These are phyloP conservation scores for Hartigia nigra DNA, from an alignment of 2,888 invertebrate genomes.

Conservation along the genomic window DNA sequence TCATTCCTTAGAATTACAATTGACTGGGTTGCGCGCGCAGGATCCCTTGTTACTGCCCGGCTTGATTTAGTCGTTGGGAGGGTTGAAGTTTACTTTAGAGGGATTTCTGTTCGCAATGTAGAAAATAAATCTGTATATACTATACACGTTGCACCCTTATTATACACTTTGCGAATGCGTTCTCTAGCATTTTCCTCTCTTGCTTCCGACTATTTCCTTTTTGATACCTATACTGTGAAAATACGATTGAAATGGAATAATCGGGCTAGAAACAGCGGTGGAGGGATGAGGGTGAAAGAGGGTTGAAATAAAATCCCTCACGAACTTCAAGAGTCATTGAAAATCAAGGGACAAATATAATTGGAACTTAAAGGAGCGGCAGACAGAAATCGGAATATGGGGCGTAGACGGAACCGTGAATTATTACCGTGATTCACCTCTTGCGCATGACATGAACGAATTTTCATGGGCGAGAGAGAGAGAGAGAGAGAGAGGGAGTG, in stretches of 20 bases:
- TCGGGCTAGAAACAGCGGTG: neutral
- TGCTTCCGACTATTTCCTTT: neutral
- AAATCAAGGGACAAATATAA: neutral
- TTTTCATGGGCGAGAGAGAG: neutral
- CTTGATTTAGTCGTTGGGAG: neutral
- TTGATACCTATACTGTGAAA: neutral
- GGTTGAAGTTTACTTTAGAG: neutral
- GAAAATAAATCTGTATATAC: neutral
- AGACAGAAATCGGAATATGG: neutral
- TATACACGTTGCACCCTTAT: neutral
- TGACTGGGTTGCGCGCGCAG: neutral
- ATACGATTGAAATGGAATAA: neutral
- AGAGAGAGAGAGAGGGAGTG: conserved; percentile 3
- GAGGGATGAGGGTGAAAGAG: neutral
- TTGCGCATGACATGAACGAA: conserved; percentile 18
- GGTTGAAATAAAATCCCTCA: neutral
- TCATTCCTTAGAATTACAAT: conserved; percentile 4
- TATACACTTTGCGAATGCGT: neutral
- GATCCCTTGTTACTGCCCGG: neutral
- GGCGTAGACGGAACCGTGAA: neutral
- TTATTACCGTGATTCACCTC: neutral
- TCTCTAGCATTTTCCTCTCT: neutral
- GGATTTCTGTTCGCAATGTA: neutral
- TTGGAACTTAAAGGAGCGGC: neutral
- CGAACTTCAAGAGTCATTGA: neutral